These are phyloP conservation scores for Blastobasis lacticolella DNA, from an alignment of 2,888 invertebrate species.

Conservation along the genomic window DNA sequence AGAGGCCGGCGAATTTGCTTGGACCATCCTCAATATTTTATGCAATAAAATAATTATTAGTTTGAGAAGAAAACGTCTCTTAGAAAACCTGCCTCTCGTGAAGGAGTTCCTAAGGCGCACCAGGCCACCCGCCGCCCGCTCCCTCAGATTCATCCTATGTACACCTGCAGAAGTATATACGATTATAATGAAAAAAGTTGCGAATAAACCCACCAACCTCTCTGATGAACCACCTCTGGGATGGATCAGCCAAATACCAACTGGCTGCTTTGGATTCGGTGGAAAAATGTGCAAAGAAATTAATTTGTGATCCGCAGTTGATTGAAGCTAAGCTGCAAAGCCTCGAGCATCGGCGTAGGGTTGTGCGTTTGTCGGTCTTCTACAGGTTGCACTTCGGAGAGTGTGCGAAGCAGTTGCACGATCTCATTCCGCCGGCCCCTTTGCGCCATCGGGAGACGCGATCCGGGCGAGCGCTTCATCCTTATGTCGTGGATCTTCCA, in stretches of 20 bases:
- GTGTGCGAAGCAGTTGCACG: too few relatives aligned
- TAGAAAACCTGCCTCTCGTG: neutral
- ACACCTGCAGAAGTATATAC: neutral
- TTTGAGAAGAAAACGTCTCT: neutral
- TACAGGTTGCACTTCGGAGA: too few relatives aligned
- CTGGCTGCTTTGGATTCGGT: too few relatives aligned
- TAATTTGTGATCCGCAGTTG: too few relatives aligned
- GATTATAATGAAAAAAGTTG: neutral
- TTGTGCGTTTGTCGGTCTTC: too few relatives aligned
- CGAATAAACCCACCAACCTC: constrained; percentile 3
- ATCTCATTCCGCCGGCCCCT: too few relatives aligned
- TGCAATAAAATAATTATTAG: neutral
- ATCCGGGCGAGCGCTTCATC: too few relatives aligned
- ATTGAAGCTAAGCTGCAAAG: too few relatives aligned
- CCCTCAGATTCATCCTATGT: neutral
- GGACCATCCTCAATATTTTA: neutral
- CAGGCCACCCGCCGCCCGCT: neutral
- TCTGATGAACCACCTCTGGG: constrained; percentile 2
- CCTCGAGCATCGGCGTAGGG: too few relatives aligned
- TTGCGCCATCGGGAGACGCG: too few relatives aligned
- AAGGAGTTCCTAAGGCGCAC: neutral
- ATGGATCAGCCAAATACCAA: neutral
- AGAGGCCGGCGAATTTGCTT: neutral
- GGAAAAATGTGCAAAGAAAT: too few relatives aligned
- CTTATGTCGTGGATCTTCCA: too few relatives aligned